A percentile compares a stretch with the other conserved stretches of the same genome.
These are phyloP conservation scores for Aphodius sticticus DNA, from an alignment of 2,888 invertebrate species.

Conservation along the genomic window DNA sequence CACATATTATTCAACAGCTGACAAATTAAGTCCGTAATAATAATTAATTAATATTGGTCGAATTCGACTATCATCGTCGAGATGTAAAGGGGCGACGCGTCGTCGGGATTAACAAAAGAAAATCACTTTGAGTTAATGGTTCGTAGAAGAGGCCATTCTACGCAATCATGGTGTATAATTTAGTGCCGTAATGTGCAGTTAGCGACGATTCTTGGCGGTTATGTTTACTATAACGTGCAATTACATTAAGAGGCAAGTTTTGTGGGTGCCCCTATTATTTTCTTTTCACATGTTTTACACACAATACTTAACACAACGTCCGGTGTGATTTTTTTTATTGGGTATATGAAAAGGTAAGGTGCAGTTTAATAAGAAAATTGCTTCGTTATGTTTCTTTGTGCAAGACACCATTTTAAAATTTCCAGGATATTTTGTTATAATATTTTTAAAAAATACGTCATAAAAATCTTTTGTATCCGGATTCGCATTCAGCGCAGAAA, in stretches of 20 bases:
- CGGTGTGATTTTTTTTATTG: too few species aligned
- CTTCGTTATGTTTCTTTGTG: too few species aligned
- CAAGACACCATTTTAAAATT: too few species aligned
- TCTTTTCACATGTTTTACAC: not conserved
- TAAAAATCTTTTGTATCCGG: too few species aligned
- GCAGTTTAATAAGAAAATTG: too few species aligned
- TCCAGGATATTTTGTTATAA: too few species aligned
- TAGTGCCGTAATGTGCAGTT: slow-evolving; percentile 19
- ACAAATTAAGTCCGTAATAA: not conserved
- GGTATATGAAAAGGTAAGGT: too few species aligned
- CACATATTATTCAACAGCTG: not conserved
- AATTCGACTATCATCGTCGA: slow-evolving; percentile 23
- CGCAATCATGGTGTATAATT: slow-evolving; percentile 22
- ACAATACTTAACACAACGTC: not conserved
- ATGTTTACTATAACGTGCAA: slow-evolving; percentile 27
- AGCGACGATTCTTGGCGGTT: slow-evolving; percentile 9
- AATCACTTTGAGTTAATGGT: slow-evolving; percentile 22
- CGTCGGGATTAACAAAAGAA: slow-evolving; percentile 17
- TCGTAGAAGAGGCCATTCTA: slow-evolving; percentile 20
- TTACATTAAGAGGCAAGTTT: slow-evolving; percentile 23
- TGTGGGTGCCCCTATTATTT: not conserved
- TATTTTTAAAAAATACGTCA: too few species aligned
- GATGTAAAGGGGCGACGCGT: not conserved
- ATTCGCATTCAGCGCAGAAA: too few species aligned
- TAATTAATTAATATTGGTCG: not conserved